Evolutionary conservation across 2,113 vertebrate species (phyloP).

Genomic region (Potamarius usumacintae): DNA sequence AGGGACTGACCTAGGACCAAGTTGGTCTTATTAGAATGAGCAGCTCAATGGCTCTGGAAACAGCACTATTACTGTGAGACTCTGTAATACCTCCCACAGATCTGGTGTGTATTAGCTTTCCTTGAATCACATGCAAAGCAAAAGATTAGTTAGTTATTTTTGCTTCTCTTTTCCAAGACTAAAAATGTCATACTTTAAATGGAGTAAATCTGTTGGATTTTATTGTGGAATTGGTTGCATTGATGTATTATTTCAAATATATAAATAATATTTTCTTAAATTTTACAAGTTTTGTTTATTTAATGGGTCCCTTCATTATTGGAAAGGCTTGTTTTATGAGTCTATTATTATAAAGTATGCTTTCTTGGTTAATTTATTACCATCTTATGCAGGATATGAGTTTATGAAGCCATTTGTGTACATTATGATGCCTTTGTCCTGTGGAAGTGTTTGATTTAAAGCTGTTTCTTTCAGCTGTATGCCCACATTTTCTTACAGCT

Average conservation of each 20-base stretch:
- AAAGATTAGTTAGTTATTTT: not conserved
- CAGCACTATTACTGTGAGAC: not conserved
- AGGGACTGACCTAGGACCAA: not conserved
- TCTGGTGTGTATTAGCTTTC: not conserved
- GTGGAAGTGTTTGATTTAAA: conserved; percentile 20
- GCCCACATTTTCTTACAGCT: conserved; percentile 44
- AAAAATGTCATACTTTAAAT: not conserved
- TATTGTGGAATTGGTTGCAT: not conserved
- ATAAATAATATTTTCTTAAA: not conserved
- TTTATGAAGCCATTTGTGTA: conserved; percentile 17
- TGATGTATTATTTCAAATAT: not conserved
- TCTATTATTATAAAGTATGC: not conserved
- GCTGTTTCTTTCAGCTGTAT: not conserved
- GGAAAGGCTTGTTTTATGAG: not conserved
- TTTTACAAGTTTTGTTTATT: not conserved
- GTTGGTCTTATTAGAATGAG: not conserved
- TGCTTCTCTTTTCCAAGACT: not conserved
- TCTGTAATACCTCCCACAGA: not conserved
- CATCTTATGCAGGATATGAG: not conserved
- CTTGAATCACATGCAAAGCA: not conserved
- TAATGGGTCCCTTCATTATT: not conserved
- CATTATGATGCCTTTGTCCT: conserved; percentile 11
- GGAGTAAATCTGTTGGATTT: not conserved
- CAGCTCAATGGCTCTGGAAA: conserved; percentile 10
- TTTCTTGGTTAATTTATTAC: conserved; percentile 26